Evolutionary conservation across 2,113 vertebrate species (phyloP), one percentile per base, ranked within the genome.

Genomic region (Osmerus mordax): DNA sequence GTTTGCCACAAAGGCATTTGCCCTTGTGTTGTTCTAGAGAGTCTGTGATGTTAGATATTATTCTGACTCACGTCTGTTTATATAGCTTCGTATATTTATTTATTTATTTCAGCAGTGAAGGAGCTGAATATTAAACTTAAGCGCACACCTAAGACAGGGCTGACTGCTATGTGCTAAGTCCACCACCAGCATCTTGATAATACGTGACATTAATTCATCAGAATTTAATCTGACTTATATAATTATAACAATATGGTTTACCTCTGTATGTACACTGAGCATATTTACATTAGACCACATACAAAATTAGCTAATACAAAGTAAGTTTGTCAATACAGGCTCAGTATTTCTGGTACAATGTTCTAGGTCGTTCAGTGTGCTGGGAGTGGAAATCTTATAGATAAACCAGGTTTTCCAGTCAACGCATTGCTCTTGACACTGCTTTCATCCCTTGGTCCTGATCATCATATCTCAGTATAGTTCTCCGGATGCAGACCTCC

Each of bases 401-500:
- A 90, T 90, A 91, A 87, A 89, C 81, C 73, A 89, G 89, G 87
- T 89, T 90, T 91, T 89, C 86, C 82, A 89, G 86, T 91, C 87
- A 81, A 67, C 89, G 88, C 89, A 91, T 90, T 91, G 90, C 90
- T 91, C 91, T 90, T 91, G 89, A 93, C 87, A 86, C 84, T 82
- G 89, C 90, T 92, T 91, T 93, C 90, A 91, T 92, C 89, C 89
- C 89, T 89, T 84, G 85, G 87, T 89, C 89, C 81, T 90, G 89
- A 91, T 92, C 92, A 92, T 92, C 90, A 91, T 89, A 91, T 92
- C 89, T 92, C 90, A 23, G 23, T 23, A 23, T 23, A 88, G 89
- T 92, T 91, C 91, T 90, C 89, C 90, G 91, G 90, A 93, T 92
- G 91, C 91, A 93, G 91, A 92, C 91, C 87, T 91, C 90, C 91